Evolutionary conservation across 2,797 vertebrate genomes (phyloP).

Genomic region (Microctenopoma stevenorrisi): DNA sequence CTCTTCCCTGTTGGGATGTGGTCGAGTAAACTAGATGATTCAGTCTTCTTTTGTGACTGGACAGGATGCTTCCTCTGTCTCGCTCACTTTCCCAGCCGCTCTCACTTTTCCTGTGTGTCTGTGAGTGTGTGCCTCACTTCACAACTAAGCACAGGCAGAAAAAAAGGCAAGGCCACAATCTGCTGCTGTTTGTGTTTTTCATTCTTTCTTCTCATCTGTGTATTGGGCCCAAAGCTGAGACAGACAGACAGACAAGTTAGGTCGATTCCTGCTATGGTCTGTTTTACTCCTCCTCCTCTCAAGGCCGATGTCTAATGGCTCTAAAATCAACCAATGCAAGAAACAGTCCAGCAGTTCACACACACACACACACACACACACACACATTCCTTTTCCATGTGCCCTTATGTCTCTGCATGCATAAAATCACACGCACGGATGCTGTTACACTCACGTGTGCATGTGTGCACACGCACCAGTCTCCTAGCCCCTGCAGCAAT

Average conservation of each 20-base stretch:
- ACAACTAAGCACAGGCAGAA: constrained; percentile 6
- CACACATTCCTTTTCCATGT: not conserved
- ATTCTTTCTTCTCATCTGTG: constrained; percentile 21
- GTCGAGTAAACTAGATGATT: constrained; percentile 61
- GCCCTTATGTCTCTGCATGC: constrained; percentile 15
- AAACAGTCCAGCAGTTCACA: constrained; percentile 2
- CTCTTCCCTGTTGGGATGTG: constrained; percentile 56
- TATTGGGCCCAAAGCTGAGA: constrained; percentile 30
- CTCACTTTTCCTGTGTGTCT: constrained; percentile 15
- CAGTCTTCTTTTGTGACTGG: constrained; percentile 51
- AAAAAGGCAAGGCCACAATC: constrained; percentile 7
- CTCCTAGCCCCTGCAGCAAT: constrained; percentile 78
- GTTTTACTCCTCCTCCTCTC: constrained; percentile 17
- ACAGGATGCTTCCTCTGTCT: constrained; percentile 33
- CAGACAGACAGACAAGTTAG: constrained; percentile 11
- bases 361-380: not conserved
- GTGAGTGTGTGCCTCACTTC: constrained; percentile 8
- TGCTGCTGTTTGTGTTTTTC: constrained; percentile 32
- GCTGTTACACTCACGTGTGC: constrained; percentile 15
- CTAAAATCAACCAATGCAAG: constrained; percentile 35
- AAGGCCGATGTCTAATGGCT: constrained; percentile 49
- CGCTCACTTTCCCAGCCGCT: constrained; percentile 17
- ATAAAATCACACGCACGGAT: constrained; percentile 28
- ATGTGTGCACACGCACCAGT: constrained; percentile 29
- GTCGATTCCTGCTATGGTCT: constrained; percentile 42